phyloP scores from a whole-genome alignment of 2,888 invertebrate species.

The Ophioninae sp. region DNA sequence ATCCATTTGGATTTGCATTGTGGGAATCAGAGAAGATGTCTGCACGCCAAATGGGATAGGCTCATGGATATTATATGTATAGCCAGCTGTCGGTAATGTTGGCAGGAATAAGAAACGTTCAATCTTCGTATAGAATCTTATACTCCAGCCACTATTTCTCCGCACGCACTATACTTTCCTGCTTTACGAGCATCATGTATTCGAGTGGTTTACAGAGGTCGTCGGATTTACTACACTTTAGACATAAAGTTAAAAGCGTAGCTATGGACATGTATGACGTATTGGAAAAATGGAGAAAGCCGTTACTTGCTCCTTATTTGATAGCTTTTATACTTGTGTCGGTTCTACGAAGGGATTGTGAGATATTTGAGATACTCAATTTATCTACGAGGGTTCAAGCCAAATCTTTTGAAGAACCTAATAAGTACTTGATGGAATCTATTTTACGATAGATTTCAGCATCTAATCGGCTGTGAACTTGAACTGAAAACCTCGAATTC shows the following conservation, averaged over 20 bases:
- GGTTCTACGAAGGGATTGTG: conserved; percentile 28
- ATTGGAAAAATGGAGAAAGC: conserved; percentile 45
- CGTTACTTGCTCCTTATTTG: conserved; percentile 26
- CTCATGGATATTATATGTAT: conserved; percentile 8
- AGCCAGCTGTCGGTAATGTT: conserved; percentile 20
- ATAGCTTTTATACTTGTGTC: conserved; percentile 35
- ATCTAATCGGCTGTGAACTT: background rate
- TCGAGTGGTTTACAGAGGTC: conserved; percentile 62
- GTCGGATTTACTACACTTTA: conserved; percentile 58
- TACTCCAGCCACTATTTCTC: conserved; percentile 31
- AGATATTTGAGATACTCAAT: conserved; percentile 7
- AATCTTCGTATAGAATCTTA: conserved; percentile 36
- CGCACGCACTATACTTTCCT: conserved; percentile 11
- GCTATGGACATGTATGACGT: conserved; percentile 40
- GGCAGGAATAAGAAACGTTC: conserved; percentile 23
- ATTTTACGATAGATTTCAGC: background rate
- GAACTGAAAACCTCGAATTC: background rate
- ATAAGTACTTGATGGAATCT: background rate
- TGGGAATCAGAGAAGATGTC: background rate
- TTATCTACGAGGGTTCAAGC: background rate
- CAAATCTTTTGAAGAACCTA: conserved; percentile 14
- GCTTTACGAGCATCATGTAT: conserved; percentile 58
- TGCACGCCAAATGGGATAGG: background rate
- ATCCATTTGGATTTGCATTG: no score
- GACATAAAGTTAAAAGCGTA: conserved; percentile 53